phyloP scores from a whole-genome alignment of 2,113 vertebrate species.

The Crotophaga sulcirostris region DNA sequence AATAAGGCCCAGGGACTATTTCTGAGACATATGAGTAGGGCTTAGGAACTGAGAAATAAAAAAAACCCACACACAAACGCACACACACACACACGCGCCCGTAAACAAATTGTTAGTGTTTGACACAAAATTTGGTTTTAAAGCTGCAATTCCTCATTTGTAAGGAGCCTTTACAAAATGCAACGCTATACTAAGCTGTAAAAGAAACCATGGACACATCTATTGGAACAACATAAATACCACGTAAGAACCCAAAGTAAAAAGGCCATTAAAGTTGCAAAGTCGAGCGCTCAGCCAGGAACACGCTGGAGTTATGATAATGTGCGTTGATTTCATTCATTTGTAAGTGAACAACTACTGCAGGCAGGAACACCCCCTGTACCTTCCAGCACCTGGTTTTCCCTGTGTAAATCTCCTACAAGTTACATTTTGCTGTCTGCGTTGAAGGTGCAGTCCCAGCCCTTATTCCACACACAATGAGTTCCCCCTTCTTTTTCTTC shows the following conservation, averaged over 20 bases:
- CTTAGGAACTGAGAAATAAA: conserved; percentile 66
- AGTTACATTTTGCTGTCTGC: neutral
- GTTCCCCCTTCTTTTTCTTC: neutral
- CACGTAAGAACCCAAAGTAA: neutral
- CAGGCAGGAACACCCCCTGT: neutral
- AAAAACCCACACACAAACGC: conserved; percentile 13
- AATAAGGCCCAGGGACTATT: conserved; percentile 22
- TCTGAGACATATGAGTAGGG: neutral
- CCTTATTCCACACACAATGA: neutral
- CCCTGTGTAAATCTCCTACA: neutral
- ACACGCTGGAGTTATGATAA: rapidly evolving
- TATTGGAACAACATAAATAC: conserved; percentile 72
- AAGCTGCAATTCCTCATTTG: conserved; percentile 40
- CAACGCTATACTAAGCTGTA: conserved; percentile 43
- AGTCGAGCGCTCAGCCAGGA: neutral
- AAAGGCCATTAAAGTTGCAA: conserved; percentile 28
- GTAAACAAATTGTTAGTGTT: conserved; percentile 68
- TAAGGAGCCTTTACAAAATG: conserved; percentile 46
- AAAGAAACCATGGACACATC: conserved; percentile 12
- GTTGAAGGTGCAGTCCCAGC: neutral
- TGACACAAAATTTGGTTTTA: conserved; percentile 65
- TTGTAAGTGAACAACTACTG: neutral
- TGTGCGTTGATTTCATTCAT: neutral
- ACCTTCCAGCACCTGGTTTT: neutral
- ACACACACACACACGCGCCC: neutral